A percentile compares a stretch with the other conserved stretches of the same genome.
phyloP scores from a whole-genome alignment of 2,888 invertebrate species.

The Iphiclides podalirius region DNA sequence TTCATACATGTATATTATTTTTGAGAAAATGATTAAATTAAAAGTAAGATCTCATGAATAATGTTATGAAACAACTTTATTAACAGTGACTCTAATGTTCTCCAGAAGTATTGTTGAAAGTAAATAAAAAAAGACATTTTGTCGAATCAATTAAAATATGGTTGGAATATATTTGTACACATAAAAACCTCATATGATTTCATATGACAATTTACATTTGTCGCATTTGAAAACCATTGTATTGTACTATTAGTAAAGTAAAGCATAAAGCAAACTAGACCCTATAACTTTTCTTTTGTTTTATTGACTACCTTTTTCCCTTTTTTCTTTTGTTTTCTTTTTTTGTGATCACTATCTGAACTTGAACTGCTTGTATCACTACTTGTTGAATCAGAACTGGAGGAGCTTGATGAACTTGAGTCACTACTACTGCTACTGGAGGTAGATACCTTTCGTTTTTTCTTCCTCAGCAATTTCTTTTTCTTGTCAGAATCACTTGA shows the following conservation, averaged over 20 bases:
- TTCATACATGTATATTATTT: too few relatives aligned
- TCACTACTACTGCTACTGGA: slow-evolving; percentile 58
- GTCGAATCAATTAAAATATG: background rate
- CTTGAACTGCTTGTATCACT: slow-evolving; percentile 46
- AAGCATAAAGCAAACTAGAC: slow-evolving; percentile 2
- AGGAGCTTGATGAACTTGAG: slow-evolving; percentile 45
- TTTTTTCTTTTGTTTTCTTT: slow-evolving; percentile 43
- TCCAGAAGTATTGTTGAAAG: too few relatives aligned
- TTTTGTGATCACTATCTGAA: slow-evolving; percentile 51
- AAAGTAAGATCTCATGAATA: too few relatives aligned
- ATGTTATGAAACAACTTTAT: too few relatives aligned
- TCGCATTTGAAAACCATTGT: slow-evolving; percentile 14
- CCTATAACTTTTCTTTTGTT: slow-evolving; percentile 35
- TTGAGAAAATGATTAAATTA: too few relatives aligned
- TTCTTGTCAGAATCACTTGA: slow-evolving; percentile 59
- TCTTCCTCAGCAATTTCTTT: slow-evolving; percentile 44
- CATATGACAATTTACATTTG: background rate
- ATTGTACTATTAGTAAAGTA: slow-evolving; percentile 19
- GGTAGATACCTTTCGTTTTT: slow-evolving; percentile 52
- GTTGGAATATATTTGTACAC: background rate
- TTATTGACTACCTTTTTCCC: slow-evolving; percentile 42
- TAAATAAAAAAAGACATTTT: background rate
- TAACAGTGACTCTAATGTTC: too few relatives aligned
- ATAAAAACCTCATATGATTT: background rate
- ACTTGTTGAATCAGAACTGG: slow-evolving; percentile 48